A percentile compares a stretch with the other conserved stretches of the same genome.
phyloP scores from a whole-genome alignment of 2,797 vertebrate genomes.

The Acipenser transmontanus region DNA sequence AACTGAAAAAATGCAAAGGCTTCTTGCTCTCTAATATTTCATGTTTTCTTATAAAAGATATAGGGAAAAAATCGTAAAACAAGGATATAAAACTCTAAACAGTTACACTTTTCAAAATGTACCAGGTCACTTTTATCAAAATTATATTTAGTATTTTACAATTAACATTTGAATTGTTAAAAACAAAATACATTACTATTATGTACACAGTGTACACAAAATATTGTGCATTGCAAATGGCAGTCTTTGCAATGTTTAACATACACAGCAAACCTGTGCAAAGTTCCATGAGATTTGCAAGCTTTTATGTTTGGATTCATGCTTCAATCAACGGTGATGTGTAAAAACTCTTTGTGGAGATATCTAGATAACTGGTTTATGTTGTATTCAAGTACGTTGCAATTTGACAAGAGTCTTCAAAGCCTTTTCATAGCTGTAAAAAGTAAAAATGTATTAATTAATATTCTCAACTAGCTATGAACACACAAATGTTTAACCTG shows the following conservation, averaged over 20 bases:
- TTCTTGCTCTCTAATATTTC: constrained; percentile 18
- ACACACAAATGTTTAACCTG: no score
- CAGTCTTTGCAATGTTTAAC: constrained; percentile 20
- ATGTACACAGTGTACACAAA: constrained; percentile 23
- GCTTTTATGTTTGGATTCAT: constrained; percentile 30
- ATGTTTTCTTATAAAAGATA: constrained; percentile 35
- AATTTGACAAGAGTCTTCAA: no score
- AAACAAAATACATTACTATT: constrained; percentile 30
- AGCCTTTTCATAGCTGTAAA: no score
- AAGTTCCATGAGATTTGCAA: constrained; percentile 19
- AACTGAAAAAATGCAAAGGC: constrained; percentile 14
- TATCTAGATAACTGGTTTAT: no score
- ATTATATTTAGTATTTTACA: constrained; percentile 24
- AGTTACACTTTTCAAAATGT: constrained; percentile 48
- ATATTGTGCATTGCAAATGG: background rate
- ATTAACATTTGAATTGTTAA: constrained; percentile 24
- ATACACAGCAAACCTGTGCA: constrained; percentile 17
- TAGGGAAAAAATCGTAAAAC: constrained; percentile 46
- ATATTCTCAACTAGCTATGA: no score
- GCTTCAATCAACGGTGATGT: no score
- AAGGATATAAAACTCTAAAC: constrained; percentile 38
- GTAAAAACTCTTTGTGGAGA: no score
- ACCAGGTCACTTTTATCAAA: constrained; percentile 30
- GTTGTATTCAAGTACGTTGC: no score
- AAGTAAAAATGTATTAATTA: no score